Percentiles rank a stretch among this genome's conserved stretches.
These are phyloP conservation scores for Drosophila prolongata DNA, from an alignment of 2,888 invertebrate genomes.

Conservation along the genomic window DNA sequence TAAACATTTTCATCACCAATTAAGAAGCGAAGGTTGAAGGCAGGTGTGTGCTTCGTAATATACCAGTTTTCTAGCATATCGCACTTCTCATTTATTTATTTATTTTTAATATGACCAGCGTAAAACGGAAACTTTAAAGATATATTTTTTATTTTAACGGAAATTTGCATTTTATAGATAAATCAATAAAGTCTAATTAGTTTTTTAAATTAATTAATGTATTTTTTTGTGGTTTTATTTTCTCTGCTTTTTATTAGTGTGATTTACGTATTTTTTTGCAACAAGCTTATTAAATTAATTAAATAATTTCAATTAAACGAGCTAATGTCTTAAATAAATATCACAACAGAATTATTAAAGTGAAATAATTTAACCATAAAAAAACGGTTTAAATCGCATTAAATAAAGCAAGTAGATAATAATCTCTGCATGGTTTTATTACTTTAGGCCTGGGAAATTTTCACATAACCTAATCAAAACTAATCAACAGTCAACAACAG, in stretches of 20 bases:
- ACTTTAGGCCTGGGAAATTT: slow-evolving; percentile 4
- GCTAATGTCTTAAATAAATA: neutral
- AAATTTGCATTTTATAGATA: too few relatives aligned
- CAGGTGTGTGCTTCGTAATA: slow-evolving; percentile 26
- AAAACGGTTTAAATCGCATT: neutral
- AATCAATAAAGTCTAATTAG: too few relatives aligned
- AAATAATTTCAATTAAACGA: too few relatives aligned
- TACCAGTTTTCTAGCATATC: slow-evolving; percentile 53
- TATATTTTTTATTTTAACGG: slow-evolving; percentile 31
- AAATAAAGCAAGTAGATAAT: slow-evolving; percentile 1
- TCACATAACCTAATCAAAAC: slow-evolving; percentile 64
- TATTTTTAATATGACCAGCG: slow-evolving; percentile 40
- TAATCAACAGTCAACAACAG: slow-evolving; percentile 63
- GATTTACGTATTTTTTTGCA: too few relatives aligned
- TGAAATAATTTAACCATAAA: neutral
- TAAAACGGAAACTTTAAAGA: slow-evolving; percentile 42
- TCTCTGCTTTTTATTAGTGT: too few relatives aligned
- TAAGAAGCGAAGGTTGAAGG: neutral
- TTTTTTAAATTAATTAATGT: too few relatives aligned
- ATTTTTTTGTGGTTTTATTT: too few relatives aligned
- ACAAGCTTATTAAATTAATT: too few relatives aligned
- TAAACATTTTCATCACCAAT: slow-evolving; percentile 22
- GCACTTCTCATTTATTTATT: slow-evolving; percentile 63
- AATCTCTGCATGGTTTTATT: slow-evolving; percentile 2
- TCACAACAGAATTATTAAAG: neutral